A percentile compares a stretch with the other conserved stretches of the same genome.
phyloP scores from a whole-genome alignment of 2,113 vertebrate species.

The Halcyon senegalensis region DNA sequence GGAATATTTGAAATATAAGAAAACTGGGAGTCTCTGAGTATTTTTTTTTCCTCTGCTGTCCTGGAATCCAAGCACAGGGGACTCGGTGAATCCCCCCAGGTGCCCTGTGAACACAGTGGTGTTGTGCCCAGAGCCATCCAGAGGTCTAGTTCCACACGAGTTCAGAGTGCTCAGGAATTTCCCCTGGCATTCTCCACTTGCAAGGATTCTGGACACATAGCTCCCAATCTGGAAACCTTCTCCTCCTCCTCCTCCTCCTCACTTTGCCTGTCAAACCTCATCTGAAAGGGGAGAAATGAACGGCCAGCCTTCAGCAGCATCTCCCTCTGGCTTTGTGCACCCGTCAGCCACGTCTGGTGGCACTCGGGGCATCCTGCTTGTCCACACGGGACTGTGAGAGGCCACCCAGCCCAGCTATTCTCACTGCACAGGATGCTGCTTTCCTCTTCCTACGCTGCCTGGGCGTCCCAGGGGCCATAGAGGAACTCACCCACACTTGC shows the following conservation, averaged over 20 bases:
- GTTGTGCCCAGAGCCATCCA: neutral
- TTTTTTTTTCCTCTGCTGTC: neutral
- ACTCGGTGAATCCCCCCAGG: neutral
- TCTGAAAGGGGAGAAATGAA: neutral
- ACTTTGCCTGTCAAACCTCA: neutral
- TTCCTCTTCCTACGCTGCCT: neutral
- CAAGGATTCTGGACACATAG: neutral
- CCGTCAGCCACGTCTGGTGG: neutral
- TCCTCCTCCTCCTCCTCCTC: neutral
- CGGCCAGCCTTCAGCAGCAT: neutral
- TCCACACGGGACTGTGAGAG: neutral
- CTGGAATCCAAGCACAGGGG: neutral
- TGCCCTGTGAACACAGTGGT: neutral
- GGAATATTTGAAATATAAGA: neutral
- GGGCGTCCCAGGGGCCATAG: neutral
- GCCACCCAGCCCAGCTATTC: neutral
- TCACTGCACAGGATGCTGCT: neutral
- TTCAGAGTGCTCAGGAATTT: neutral
- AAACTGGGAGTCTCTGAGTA: neutral
- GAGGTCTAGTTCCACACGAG: neutral
- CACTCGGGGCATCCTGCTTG: neutral
- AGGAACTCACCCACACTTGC: constrained; percentile 69
- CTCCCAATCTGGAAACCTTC: neutral
- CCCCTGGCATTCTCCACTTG: neutral
- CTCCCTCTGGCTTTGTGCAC: neutral